Evolutionary conservation across 1,140 invertebrate species (phyloP).

Genomic region (Drosophila erecta): DNA sequence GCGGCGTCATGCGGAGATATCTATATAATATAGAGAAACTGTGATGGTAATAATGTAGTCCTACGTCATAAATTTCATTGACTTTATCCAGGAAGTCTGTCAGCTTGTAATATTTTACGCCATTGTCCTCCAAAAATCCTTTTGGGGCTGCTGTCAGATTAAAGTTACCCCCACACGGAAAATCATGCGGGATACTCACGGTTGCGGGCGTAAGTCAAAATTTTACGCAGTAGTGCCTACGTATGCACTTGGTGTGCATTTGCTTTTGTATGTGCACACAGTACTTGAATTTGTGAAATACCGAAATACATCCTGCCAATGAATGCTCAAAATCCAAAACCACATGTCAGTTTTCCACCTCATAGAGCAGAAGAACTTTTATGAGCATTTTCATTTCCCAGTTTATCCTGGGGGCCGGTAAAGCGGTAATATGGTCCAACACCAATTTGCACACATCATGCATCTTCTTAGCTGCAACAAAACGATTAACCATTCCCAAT

Average conservation of each 20-base stretch:
- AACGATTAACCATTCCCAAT: slow-evolving; percentile 35
- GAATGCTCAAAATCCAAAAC: too few species aligned
- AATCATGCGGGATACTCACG: slow-evolving; percentile 61
- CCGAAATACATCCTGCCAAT: too few species aligned
- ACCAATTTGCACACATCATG: slow-evolving; percentile 84
- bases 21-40: slow-evolving; percentile 5
- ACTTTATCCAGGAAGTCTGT: slow-evolving; percentile 71
- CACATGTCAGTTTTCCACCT: not conserved
- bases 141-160: slow-evolving; percentile 23
- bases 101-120: slow-evolving; percentile 74
- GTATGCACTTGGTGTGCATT: not conserved
- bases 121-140: slow-evolving; percentile 71
- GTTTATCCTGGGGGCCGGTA: slow-evolving; percentile 24
- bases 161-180: slow-evolving; percentile 3
- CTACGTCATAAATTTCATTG: slow-evolving; percentile 81
- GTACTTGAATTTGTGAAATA: too few species aligned
- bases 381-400: not conserved
- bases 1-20: slow-evolving; percentile 54
- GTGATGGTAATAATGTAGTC: slow-evolving; percentile 20
- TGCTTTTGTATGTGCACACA: not conserved
- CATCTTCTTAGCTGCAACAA: slow-evolving; percentile 76
- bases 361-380: not conserved
- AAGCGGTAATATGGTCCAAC: slow-evolving; percentile 83
- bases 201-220: not conserved
- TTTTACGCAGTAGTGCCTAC: slow-evolving; percentile 12